Conservation (phyloP, 1,140 invertebrate species). For the Philopotamus ludificatus region DNA sequence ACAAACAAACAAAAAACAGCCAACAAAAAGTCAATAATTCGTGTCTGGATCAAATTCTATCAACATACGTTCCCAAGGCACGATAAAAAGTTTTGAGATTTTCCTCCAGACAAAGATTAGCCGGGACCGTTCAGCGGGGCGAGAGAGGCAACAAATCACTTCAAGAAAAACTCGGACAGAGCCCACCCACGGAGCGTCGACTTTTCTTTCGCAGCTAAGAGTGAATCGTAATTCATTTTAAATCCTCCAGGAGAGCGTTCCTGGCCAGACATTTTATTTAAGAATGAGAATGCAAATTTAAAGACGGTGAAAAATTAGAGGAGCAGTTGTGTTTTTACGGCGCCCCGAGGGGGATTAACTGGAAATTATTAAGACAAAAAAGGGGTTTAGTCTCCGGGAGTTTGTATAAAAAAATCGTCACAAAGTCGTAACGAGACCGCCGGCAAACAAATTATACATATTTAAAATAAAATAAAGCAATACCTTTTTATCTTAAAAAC, state of each 20-base stretch:
- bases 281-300: slow-evolving; percentile 18
- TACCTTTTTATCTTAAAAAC: too few species aligned
- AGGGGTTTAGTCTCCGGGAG: too few species aligned
- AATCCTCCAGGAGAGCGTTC: slow-evolving; percentile 15
- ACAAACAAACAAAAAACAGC: too few species aligned
- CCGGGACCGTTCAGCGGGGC: not conserved
- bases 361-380: not conserved
- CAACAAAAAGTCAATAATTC: too few species aligned
- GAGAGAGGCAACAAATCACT: slow-evolving; percentile 15
- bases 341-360: not conserved
- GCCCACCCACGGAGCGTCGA: not conserved
- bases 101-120: not conserved
- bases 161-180: not conserved
- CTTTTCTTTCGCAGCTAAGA: slow-evolving; percentile 2
- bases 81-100: too few species aligned
- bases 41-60: too few species aligned
- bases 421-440: too few species aligned
- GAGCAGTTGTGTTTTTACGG: not conserved
- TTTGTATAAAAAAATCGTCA: too few species aligned
- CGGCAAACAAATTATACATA: too few species aligned
- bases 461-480: too few species aligned
- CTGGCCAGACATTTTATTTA: slow-evolving; percentile 10
- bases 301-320: slow-evolving; percentile 16
- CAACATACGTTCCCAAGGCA: too few species aligned
- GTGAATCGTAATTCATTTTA: slow-evolving; percentile 31